Base-by-base conservation (phyloP, 2,888 invertebrate genomes). In the Drosophila monieri region DNA sequence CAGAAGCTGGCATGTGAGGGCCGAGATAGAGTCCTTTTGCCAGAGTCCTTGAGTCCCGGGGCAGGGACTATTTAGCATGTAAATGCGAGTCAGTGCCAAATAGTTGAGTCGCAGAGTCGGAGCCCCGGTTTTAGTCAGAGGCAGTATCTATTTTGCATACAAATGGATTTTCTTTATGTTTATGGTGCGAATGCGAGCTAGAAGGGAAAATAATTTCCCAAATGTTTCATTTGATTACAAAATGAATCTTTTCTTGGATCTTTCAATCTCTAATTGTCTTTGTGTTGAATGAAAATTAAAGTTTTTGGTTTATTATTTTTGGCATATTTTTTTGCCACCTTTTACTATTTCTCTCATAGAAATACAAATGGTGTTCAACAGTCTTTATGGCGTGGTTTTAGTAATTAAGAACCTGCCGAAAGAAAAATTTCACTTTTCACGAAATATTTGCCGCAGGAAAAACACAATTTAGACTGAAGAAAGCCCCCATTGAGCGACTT, bases 131-230 rank as follows among this genome's bases (percentile, higher is more conserved):
- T 58, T 51, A 61, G 60, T 64, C 62, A 39, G 54, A 41, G 59
- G 67, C 61, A 61, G 27, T 69, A 72, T 71, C 84, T 85, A 80
- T 86, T 85, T 85, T 85, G 85, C 84, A 85, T 85, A 86, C 84
- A 85, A 86, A 85, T 85, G 81, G 86, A 85, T 81, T 85, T 85
- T 85, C 84, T 86, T 83, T 83, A 83, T 85, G 81, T 80, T 64
- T 81, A 78, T 81, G 72, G 41, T 39, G 46, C 46, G 43, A 65
- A 54, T 46, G 51, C 56, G 53, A 54, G 51, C 56, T 70, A 73
- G 78, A 76, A 83, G 67, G 73, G 73, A 69, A 85, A 85, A 85
- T 86, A 85, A 85, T 86, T 84, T 84, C 27, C 62, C 44, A 86
- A 84, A 84, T 86, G 87, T 86, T 81, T 80, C 87, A 85, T 85